Evolutionary conservation across 2,888 invertebrate genomes (phyloP), one percentile per base, ranked within the genome.

Genomic region (Microctonus aethiopoides): DNA sequence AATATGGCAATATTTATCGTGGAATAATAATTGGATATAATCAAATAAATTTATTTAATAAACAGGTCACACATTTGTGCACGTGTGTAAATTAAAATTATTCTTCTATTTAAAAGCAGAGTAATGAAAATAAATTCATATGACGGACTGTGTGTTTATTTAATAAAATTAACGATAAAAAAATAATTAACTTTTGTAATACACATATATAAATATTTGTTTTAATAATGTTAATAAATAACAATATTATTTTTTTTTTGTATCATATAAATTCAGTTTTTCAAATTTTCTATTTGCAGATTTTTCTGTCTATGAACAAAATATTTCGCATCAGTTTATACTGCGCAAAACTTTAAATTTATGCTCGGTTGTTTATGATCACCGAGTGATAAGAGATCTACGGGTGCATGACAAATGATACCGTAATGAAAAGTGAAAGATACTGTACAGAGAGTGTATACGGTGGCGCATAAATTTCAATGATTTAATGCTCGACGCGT

Each of bases 371-470:
- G 86, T 85, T 86, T 86, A 86, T 86, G 85, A 86, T 86, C 83
- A 84, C 79, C 80, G 78, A 84, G 83, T 85, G 86, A 86, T 86
- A 86, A 86, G 85, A 84, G 86, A 86, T 85, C 84, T 83, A 80
- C 81, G 83, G 26, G 79, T 81, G 81, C 82, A 84, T 86, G 86
- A 86, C 86, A 85, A 85, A 86, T 85, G 86, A 86, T 86, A 82
- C 83, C 83, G 82, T 86, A 86, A 86, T 86, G 86, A 86, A 86
- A 86, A 86, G 86, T 86, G 85, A 86, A 86, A 86, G 86, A 86
- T 86, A 86, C 86, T 81, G 83, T 81, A 79, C 82, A 74, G 73
- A 67, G 68, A n/a, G n/a, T 46, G 46, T 46, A 46, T 65, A 57
- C 68, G 77, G 78, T 80, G 80, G 78, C 82, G 85, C 84, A 86